A percentile compares a stretch with the other conserved stretches of the same genome.
Evolutionary conservation across 2,113 vertebrate species (phyloP).

Genomic region (Sebastes schlegelii): DNA sequence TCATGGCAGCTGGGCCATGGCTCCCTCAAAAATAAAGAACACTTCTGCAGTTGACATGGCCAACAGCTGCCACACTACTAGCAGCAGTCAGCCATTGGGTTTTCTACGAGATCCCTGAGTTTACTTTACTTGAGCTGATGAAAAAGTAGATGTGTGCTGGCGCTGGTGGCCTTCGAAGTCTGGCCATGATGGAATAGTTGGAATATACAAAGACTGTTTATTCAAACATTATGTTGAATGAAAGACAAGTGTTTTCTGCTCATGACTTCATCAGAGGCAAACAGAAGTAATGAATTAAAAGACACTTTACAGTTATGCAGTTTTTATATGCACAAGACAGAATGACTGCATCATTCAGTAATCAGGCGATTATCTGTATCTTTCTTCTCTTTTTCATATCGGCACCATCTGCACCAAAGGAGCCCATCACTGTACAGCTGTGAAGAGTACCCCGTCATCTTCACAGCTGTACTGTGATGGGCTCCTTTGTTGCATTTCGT

Average conservation of each 20-base stretch:
- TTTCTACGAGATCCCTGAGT: neutral
- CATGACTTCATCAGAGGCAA: neutral
- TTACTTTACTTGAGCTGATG: neutral
- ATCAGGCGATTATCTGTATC: neutral
- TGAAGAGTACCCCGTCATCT: neutral
- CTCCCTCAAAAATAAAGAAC: neutral
- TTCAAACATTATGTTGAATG: neutral
- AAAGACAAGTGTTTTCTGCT: neutral
- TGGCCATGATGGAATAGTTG: neutral
- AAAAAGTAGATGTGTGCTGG: neutral
- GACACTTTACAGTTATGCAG: neutral
- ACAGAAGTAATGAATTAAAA: neutral
- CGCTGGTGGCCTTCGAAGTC: neutral
- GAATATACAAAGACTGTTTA: neutral
- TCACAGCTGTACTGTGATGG: neutral
- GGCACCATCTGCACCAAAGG: constrained; percentile 3
- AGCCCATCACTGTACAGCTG: neutral
- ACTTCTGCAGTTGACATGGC: neutral
- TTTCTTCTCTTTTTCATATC: neutral
- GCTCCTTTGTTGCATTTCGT: neutral
- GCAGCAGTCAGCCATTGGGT: neutral
- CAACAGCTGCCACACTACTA: neutral
- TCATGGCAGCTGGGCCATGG: neutral
- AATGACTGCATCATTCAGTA: neutral
- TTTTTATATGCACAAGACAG: neutral